These are phyloP conservation scores for Leucoraja ocellata DNA, from an alignment of 2,797 vertebrate species.

Conservation along the genomic window DNA sequence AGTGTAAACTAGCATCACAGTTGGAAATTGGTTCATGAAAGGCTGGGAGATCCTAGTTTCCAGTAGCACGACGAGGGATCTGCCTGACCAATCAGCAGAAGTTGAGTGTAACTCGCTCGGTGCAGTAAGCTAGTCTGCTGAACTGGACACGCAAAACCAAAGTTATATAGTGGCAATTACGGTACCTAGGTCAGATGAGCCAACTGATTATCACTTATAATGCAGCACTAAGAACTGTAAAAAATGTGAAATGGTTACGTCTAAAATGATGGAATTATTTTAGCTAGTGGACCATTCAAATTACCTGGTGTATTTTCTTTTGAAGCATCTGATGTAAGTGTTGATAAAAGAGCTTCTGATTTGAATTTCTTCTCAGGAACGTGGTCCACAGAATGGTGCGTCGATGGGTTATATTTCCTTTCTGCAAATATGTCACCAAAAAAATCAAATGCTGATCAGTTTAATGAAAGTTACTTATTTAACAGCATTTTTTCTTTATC, in stretches of 20 bases:
- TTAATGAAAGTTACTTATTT: neutral
- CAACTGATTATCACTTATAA: neutral
- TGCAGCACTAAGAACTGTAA: neutral
- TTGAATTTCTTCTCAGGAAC: constrained; percentile 97
- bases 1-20: too few relatives aligned
- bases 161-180: neutral
- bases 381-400: constrained; percentile 87
- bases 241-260: neutral
- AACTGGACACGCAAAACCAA: neutral
- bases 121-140: too few relatives aligned
- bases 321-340: constrained; percentile 88
- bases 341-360: constrained; percentile 94
- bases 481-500: neutral
- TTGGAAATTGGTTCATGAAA: too few relatives aligned
- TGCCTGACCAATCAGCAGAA: too few relatives aligned
- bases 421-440: constrained; percentile 62
- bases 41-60: too few relatives aligned
- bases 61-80: too few relatives aligned
- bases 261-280: neutral
- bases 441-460: neutral
- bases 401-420: constrained; percentile 83
- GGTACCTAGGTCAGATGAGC: too few relatives aligned
- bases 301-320: constrained; percentile 91
- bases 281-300: neutral
- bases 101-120: too few relatives aligned